Evolutionary conservation across 2,888 invertebrate species (phyloP).

Genomic region (Elmis aenea): DNA sequence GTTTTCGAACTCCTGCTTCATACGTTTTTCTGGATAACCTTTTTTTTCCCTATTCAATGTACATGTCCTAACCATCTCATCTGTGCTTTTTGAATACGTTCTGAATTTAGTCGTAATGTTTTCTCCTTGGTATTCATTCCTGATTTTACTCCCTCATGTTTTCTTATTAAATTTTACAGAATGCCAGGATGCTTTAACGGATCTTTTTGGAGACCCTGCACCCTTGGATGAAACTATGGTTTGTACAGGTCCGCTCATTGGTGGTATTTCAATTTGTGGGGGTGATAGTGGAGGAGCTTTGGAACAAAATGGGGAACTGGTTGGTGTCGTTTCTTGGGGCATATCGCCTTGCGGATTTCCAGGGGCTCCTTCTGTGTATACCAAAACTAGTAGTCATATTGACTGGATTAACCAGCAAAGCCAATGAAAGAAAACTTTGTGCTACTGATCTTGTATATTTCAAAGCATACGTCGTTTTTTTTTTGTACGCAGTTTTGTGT

Average conservation of each 20-base stretch:
- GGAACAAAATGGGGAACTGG: conserved; percentile 35
- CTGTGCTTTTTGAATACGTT: no score
- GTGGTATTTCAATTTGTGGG: conserved; percentile 45
- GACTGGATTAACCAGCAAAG: no score
- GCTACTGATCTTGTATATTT: no score
- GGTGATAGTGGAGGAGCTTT: conserved; percentile 56
- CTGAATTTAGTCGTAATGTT: no score
- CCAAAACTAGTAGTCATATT: conserved; percentile 47
- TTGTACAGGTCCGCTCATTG: conserved; percentile 47
- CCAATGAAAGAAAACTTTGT: no score
- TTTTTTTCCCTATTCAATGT: no score
- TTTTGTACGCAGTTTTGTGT: no score
- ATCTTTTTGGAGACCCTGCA: conserved; percentile 37
- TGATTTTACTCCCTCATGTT: conserved; percentile 1
- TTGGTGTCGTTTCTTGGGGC: conserved; percentile 56
- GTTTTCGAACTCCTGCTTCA: no score
- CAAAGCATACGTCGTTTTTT: no score
- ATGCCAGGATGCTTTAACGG: conserved; percentile 44
- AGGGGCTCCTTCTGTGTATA: conserved; percentile 52
- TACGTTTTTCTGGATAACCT: no score
- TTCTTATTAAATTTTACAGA: conserved; percentile 34
- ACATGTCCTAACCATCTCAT: no score
- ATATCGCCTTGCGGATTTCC: conserved; percentile 48
- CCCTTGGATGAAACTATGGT: conserved; percentile 48
- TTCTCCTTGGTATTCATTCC: no score